These are phyloP conservation scores for Macrotus californicus DNA, from an alignment of 2,113 vertebrate species.

Conservation along the genomic window DNA sequence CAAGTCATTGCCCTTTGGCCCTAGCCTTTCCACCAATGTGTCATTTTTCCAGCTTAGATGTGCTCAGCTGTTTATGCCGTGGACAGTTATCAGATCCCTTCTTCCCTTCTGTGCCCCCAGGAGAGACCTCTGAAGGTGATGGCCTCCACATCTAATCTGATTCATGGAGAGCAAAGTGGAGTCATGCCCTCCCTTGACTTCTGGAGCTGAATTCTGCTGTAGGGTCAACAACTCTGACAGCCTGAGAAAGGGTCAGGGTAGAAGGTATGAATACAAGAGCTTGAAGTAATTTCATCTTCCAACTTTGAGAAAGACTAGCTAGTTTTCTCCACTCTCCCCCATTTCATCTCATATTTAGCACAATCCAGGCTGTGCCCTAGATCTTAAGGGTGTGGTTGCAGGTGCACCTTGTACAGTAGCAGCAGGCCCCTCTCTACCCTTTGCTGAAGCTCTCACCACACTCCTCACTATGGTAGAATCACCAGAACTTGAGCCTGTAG, in stretches of 20 bases:
- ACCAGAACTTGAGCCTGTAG: background rate
- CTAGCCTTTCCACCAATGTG: background rate
- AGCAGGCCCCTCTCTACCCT: background rate
- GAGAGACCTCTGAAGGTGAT: background rate
- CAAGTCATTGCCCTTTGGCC: too few relatives aligned
- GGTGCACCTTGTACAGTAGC: background rate
- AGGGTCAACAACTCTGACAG: background rate
- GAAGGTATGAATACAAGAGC: background rate
- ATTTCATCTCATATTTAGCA: background rate
- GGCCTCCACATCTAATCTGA: background rate
- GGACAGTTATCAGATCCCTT: background rate
- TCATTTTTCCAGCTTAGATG: background rate
- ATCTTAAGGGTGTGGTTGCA: background rate
- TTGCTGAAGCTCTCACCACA: too few relatives aligned
- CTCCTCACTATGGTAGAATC: background rate
- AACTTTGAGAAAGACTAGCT: background rate
- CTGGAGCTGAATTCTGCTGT: background rate
- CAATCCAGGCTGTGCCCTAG: background rate
- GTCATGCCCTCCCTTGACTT: background rate
- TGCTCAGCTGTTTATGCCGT: background rate
- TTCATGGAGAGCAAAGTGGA: background rate
- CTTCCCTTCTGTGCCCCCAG: background rate
- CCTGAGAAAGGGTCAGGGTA: background rate
- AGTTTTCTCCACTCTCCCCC: rapidly evolving
- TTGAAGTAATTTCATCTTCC: background rate